Evolutionary conservation across 2,113 vertebrate genomes (phyloP).

Genomic region (Cyanistes caeruleus): DNA sequence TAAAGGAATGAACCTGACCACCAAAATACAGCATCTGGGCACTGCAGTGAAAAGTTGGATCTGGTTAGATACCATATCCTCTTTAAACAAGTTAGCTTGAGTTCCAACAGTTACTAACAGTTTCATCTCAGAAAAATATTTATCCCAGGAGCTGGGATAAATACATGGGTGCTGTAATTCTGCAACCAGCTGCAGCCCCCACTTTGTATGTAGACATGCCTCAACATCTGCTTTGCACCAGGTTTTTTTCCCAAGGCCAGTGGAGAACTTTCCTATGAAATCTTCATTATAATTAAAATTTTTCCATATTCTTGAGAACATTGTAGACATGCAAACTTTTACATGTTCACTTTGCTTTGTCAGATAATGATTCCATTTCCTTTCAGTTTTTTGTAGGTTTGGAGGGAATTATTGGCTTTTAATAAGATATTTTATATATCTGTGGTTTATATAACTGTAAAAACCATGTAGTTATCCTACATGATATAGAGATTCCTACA

Average conservation of each 20-base stretch:
- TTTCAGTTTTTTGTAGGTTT: neutral
- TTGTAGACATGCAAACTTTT: neutral
- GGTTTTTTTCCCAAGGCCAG: neutral
- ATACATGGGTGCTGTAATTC: neutral
- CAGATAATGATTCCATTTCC: neutral
- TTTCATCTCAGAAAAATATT: neutral
- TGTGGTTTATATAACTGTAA: neutral
- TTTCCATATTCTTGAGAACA: neutral
- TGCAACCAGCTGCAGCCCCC: neutral
- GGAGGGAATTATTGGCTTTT: neutral
- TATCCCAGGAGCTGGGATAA: neutral
- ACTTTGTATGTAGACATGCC: neutral
- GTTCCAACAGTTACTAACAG: neutral
- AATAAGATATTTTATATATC: neutral
- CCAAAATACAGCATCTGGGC: neutral
- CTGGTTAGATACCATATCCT: neutral
- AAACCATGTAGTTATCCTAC: neutral
- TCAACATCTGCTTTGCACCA: neutral
- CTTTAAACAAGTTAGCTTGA: neutral
- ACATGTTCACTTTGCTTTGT: neutral
- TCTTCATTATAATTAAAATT: neutral
- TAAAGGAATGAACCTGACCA: neutral
- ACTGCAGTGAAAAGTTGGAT: neutral
- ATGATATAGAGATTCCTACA: no score
- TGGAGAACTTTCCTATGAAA: neutral